Evolutionary conservation across 2,113 vertebrate genomes (phyloP), one percentile per base, ranked within the genome.

Genomic region (Telmatochromis sp.): DNA sequence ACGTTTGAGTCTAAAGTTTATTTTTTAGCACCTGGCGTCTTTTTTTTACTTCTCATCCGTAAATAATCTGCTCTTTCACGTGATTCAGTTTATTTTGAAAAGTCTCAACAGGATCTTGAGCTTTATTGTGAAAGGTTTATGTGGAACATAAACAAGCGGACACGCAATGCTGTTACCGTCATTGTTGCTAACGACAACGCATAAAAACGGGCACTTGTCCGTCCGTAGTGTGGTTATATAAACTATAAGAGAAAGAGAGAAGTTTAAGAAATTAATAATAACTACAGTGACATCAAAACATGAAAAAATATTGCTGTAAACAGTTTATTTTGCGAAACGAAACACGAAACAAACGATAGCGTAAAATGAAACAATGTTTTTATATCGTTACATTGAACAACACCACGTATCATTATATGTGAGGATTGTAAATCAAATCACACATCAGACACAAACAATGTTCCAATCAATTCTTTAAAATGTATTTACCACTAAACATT

Each of bases 141-240:
- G 3, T 45, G 6, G 42, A 14, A 45, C 2, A 45, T 14, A 45
- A 45, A 45, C 2, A 4, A 45, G 42, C 3, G 13, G 13, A 45
- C 12, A 6, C 6, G 13, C 6, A 0, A 40, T 40, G 37, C 0
- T 11, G 0, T 5, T 0, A 4, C 1, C 5, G 0, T 4, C 2
- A 0, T 11, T 40, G 40, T 40, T 40, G 40, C 40, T 40, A 42
- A 42, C 40, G 5, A 42, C 40, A 42, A 42, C 40, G 1, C 11
- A 42, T 42, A 42, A 42, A 42, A 42, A 42, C 40, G 2, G 40
- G 40, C 5, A 1, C 40, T 13, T 42, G 40, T 42, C 40, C 11
- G 0, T 42, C 40, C 0, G 5, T 42, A 42, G 40, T 13, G 40
- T 42, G 11, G 40, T 42, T 13, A 42, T 42, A 42, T 40, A 0